Conservation (phyloP, 2,888 invertebrate genomes). For the Scotopteryx bipunctaria region DNA sequence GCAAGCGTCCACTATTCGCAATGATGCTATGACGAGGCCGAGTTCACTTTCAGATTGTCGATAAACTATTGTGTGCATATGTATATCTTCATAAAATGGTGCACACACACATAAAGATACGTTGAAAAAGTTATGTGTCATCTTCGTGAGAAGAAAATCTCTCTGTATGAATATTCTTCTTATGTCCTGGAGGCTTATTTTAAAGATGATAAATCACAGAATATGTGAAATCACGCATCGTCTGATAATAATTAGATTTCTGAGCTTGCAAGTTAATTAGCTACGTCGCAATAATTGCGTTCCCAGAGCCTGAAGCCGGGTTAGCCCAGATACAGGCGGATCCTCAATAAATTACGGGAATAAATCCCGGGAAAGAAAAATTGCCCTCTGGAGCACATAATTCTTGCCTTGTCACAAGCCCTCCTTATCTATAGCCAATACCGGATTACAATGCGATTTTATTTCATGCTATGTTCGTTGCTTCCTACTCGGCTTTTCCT, state of each 20-base stretch:
- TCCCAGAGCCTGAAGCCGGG: conserved; percentile 62
- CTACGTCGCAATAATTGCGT: conserved; percentile 72
- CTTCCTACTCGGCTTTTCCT: conserved; percentile 45
- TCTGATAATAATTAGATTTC: conserved; percentile 20
- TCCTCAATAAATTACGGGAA: conserved; percentile 83
- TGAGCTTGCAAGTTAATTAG: conserved; percentile 57
- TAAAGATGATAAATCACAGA: neutral
- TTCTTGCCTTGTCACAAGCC: conserved; percentile 83
- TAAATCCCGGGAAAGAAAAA: conserved; percentile 83
- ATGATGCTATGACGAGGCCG: conserved; percentile 2
- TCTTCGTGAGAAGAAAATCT: neutral
- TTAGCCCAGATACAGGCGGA: conserved; percentile 82
- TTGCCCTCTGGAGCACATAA: conserved; percentile 84
- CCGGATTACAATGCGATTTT: conserved; percentile 84
- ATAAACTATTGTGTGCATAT: neutral
- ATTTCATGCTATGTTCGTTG: conserved; percentile 75
- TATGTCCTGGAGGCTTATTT: neutral
- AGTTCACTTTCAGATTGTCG: conserved; percentile 8
- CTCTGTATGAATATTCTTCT: neutral
- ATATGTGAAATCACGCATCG: neutral
- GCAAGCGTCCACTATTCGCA: conserved; percentile 18
- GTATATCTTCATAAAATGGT: too few relatives aligned
- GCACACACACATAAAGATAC: neutral
- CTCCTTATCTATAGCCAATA: conserved; percentile 83
- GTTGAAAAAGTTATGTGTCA: neutral